These are phyloP conservation scores for Melanocharis versteri DNA, from an alignment of 2,113 vertebrate species.

Conservation along the genomic window DNA sequence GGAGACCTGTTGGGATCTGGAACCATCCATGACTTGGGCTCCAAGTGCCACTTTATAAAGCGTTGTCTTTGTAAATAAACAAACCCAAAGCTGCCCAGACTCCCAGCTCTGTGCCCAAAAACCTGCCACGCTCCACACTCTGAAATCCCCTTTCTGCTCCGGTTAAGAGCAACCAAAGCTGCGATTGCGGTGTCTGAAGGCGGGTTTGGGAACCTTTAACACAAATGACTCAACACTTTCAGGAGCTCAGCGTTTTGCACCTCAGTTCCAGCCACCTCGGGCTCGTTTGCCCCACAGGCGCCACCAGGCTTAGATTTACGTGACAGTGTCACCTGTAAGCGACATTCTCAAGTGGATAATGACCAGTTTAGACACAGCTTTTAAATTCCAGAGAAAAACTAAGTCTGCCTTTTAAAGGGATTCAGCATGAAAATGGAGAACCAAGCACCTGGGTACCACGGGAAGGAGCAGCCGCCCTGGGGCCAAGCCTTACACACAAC, in stretches of 20 bases:
- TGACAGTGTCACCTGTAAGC: background rate
- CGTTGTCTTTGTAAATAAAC: background rate
- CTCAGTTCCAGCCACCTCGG: accelerated
- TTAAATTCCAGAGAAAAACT: background rate
- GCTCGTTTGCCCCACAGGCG: accelerated
- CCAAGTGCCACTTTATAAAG: accelerated
- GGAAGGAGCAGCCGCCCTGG: background rate
- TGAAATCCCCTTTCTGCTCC: background rate
- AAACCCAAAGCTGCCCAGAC: accelerated
- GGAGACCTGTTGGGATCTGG: background rate
- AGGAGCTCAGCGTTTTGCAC: background rate
- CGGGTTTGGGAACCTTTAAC: background rate
- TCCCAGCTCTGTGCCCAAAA: background rate
- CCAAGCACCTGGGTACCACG: accelerated
- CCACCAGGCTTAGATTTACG: background rate
- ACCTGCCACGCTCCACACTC: accelerated
- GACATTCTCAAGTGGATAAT: background rate
- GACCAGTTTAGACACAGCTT: background rate
- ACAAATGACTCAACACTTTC: background rate
- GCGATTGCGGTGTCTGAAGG: background rate
- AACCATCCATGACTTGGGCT: accelerated
- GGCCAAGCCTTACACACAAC: background rate
- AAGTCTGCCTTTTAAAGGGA: background rate
- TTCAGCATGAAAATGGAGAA: background rate
- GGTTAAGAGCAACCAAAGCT: background rate